These are phyloP conservation scores for Physocephala rufipes DNA, from an alignment of 2,888 invertebrate species.

Conservation along the genomic window DNA sequence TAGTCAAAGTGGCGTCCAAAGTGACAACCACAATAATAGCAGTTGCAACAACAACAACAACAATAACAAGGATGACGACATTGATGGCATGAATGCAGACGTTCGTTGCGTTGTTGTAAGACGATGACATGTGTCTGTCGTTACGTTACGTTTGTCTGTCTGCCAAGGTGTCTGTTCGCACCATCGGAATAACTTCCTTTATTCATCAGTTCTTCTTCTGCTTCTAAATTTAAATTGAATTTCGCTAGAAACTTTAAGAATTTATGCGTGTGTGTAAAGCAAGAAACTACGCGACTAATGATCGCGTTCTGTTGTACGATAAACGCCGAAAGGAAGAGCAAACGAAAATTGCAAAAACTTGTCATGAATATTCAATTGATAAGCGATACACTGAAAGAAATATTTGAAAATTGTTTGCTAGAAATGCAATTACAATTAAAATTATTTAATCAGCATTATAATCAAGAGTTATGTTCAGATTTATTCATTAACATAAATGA, in stretches of 20 bases:
- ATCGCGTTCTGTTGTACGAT: not conserved
- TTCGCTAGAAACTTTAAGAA: not conserved
- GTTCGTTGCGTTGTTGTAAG: conserved; percentile 11
- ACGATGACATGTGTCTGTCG: too few relatives aligned
- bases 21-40: not conserved
- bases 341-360: conserved; percentile 57
- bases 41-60: not conserved
- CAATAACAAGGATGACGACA: not conserved
- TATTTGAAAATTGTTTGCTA: conserved; percentile 13
- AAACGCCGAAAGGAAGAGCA: conserved; percentile 52
- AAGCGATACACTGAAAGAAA: conserved; percentile 35
- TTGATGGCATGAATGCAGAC: not conserved
- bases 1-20: conserved; percentile 51
- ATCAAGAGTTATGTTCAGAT: too few relatives aligned
- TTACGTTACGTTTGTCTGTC: conserved; percentile 7
- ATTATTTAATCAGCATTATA: too few relatives aligned
- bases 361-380: conserved; percentile 57
- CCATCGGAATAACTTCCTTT: conserved; percentile 37
- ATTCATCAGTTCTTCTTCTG: conserved; percentile 22
- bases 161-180: conserved; percentile 6
- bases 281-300: conserved; percentile 14
- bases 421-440: too few relatives aligned
- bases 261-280: conserved; percentile 6
- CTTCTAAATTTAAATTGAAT: conserved; percentile 27
- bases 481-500: too few relatives aligned